Conservation (phyloP, 2,888 invertebrate genomes). For the Nemotelus nigrinus region DNA sequence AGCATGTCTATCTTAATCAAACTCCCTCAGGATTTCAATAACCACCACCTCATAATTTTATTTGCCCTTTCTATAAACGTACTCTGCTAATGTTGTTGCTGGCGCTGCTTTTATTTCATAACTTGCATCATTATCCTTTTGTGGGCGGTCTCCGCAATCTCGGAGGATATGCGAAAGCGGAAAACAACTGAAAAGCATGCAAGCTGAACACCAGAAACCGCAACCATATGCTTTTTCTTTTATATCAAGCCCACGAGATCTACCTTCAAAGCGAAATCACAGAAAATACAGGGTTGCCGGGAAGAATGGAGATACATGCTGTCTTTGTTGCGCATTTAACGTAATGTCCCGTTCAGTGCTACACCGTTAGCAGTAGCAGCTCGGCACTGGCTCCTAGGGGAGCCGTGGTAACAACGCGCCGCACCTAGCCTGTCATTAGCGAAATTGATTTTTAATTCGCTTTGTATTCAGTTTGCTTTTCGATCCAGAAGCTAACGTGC, state of each 20-base stretch:
- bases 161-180: neutral
- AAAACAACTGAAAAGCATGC: conserved; percentile 3
- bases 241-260: neutral
- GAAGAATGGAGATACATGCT: neutral
- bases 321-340: neutral
- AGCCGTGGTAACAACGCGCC: neutral
- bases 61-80: conserved; percentile 2
- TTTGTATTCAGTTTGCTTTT: conserved; percentile 7
- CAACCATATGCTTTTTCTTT: neutral
- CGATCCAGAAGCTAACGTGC: no score
- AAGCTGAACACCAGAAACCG: neutral
- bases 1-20: neutral
- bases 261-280: neutral
- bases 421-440: conserved; percentile 22
- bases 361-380: no score
- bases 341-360: neutral
- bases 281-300: neutral
- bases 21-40: conserved; percentile 24
- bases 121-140: conserved; percentile 5
- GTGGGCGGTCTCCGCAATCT: neutral
- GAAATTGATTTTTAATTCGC: conserved; percentile 40
- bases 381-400: neutral
- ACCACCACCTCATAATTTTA: conserved; percentile 25
- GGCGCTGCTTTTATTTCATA: neutral
- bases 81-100: neutral